These are phyloP conservation scores for Busseola fusca DNA, from an alignment of 2,888 invertebrate species.

Conservation along the genomic window DNA sequence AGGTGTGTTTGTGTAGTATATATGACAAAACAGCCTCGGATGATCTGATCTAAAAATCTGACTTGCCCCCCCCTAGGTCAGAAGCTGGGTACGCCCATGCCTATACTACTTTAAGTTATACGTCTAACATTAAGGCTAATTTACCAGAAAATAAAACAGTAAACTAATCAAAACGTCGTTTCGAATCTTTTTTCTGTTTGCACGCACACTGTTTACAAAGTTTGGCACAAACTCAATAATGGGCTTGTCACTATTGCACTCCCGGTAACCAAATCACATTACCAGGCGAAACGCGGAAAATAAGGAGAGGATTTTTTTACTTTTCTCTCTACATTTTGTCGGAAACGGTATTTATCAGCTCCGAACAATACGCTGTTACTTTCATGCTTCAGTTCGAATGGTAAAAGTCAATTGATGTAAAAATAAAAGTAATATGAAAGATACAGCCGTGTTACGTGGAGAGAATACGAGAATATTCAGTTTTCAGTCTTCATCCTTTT, in stretches of 20 bases:
- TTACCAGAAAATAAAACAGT: constrained; percentile 28
- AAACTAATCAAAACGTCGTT: constrained; percentile 34
- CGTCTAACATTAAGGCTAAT: constrained; percentile 21
- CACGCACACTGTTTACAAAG: constrained; percentile 55
- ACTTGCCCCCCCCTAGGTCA: no score
- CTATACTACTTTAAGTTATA: background rate
- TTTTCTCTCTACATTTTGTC: constrained; percentile 34
- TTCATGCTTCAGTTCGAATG: constrained; percentile 26
- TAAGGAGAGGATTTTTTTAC: constrained; percentile 28
- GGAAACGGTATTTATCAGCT: constrained; percentile 46
- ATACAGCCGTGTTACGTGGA: constrained; percentile 12
- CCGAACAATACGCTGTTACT: constrained; percentile 38
- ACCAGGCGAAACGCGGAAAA: constrained; percentile 49
- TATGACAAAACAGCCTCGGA: no score
- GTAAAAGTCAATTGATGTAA: constrained; percentile 40
- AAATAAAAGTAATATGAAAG: constrained; percentile 34
- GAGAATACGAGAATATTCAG: constrained; percentile 32
- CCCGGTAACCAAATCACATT: constrained; percentile 58
- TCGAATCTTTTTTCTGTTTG: constrained; percentile 34
- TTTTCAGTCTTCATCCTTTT: constrained; percentile 19
- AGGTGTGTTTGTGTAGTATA: no score
- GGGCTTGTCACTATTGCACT: constrained; percentile 56
- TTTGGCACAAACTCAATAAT: constrained; percentile 54
- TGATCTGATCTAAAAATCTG: no score
- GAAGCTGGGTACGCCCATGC: no score